These are phyloP conservation scores for Nomada fucata DNA, from an alignment of 2,888 invertebrate species.

Conservation along the genomic window DNA sequence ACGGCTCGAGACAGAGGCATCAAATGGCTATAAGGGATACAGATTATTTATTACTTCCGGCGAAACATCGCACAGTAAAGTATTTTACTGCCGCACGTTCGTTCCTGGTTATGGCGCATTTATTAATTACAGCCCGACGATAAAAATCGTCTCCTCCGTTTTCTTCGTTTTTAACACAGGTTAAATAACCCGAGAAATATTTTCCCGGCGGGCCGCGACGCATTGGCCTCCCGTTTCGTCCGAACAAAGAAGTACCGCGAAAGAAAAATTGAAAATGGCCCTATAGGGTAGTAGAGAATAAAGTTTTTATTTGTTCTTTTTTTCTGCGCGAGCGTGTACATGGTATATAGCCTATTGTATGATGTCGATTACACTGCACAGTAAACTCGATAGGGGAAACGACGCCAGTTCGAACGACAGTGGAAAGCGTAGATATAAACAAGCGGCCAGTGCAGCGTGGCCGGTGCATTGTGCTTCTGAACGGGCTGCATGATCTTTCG, in stretches of 20 bases:
- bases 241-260: too few species aligned
- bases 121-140: too few species aligned
- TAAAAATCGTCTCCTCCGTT: too few species aligned
- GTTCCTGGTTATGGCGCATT: background rate
- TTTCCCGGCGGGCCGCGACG: too few species aligned
- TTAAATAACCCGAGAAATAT: too few species aligned
- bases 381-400: background rate
- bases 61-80: too few species aligned
- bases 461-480: background rate
- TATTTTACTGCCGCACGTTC: background rate
- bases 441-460: background rate
- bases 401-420: background rate
- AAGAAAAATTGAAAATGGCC: too few species aligned
- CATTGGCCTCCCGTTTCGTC: too few species aligned
- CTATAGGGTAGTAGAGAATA: too few species aligned
- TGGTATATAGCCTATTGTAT: background rate
- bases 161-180: too few species aligned
- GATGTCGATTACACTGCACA: background rate
- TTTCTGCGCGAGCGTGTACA: background rate
- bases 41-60: background rate
- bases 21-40: constrained; percentile 11
- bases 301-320: too few species aligned
- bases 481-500: background rate
- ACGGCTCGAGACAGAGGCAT: constrained; percentile 71
- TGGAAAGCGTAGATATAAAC: constrained; percentile 12